Conservation (phyloP, 2,888 invertebrate genomes). For the Axea sp. region DNA sequence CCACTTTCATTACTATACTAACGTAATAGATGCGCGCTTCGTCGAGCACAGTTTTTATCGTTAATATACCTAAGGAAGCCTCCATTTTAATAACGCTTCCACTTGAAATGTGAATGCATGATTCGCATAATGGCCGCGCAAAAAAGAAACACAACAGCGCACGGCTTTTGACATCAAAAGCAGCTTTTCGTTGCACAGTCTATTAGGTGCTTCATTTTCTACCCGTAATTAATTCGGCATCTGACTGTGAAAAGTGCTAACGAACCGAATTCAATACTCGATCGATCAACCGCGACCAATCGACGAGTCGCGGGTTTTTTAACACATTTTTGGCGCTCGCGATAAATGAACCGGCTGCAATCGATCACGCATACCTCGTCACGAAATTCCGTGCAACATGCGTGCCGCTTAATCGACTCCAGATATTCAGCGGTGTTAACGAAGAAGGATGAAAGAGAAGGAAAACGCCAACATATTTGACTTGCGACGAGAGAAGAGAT, state of each 20-base stretch:
- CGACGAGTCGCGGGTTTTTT: conserved; percentile 21
- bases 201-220: conserved; percentile 53
- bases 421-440: conserved; percentile 42
- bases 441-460: not conserved
- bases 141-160: conserved; percentile 53
- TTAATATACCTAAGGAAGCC: conserved; percentile 51
- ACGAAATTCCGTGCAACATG: conserved; percentile 46
- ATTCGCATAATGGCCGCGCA: conserved; percentile 52
- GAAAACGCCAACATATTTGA: conserved; percentile 33
- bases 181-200: conserved; percentile 50
- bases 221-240: conserved; percentile 37
- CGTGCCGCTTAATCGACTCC: conserved; percentile 63
- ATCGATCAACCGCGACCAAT: conserved; percentile 37
- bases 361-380: conserved; percentile 40
- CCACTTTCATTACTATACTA: conserved; percentile 50
- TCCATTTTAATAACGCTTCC: conserved; percentile 59
- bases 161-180: conserved; percentile 49
- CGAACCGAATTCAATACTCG: not conserved
- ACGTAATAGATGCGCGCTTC: conserved; percentile 52
- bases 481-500: conserved; percentile 35
- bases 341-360: conserved; percentile 26
- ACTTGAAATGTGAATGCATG: conserved; percentile 57
- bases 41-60: conserved; percentile 49
- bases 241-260: conserved; percentile 2
- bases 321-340: conserved; percentile 21